Conservation (phyloP, 2,113 vertebrate species). For the Pseudonaja textilis region DNA sequence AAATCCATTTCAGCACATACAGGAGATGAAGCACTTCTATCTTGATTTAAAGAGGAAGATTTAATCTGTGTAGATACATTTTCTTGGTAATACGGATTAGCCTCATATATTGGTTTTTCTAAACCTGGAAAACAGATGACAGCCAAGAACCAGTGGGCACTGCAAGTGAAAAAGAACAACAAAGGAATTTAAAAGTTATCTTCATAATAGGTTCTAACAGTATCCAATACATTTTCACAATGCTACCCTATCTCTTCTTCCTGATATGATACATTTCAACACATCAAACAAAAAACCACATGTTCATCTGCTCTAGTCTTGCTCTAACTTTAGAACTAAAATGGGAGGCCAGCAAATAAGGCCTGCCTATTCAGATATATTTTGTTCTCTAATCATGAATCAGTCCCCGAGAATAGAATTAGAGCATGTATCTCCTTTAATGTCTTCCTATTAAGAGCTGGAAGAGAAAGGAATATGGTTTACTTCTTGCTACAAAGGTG, state of each 20-base stretch:
- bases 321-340: background rate
- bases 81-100: constrained; percentile 81
- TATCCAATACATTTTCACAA: background rate
- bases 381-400: background rate
- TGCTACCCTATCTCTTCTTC: background rate
- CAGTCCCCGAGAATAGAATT: background rate
- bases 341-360: background rate
- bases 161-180: constrained; percentile 64
- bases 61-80: constrained; percentile 59
- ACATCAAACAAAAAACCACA: background rate
- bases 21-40: constrained; percentile 66
- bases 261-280: background rate
- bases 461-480: background rate
- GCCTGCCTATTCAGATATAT: background rate
- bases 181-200: constrained; percentile 6
- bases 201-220: background rate
- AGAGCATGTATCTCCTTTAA: background rate
- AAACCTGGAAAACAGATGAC: constrained; percentile 97
- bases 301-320: background rate
- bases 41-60: constrained; percentile 68
- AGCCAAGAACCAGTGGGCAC: constrained; percentile 98
- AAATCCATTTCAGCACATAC: constrained; percentile 69
- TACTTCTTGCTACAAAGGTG: background rate
- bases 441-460: background rate
- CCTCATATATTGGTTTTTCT: constrained; percentile 76